Evolutionary conservation across 2,113 vertebrate genomes (phyloP), one percentile per base, ranked within the genome.

Genomic region (Phasianus colchicus): DNA sequence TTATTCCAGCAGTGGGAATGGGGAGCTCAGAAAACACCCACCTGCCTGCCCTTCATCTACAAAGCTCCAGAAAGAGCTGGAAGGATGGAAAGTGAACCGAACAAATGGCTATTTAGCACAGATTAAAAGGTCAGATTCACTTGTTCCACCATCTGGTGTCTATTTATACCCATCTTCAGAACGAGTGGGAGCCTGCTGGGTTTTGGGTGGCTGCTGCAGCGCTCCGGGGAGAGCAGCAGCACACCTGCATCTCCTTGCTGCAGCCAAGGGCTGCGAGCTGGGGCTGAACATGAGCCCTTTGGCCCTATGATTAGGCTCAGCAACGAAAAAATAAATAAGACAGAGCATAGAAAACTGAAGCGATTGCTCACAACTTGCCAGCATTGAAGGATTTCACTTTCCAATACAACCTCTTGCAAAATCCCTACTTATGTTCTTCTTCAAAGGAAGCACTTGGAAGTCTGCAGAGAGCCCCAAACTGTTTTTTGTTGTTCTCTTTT

Each of bases 111-210:
- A 47, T 88, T 97, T 61, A 89, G 91, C 34, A 36, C 12, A 58
- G 92, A 93, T 64, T 72, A 36, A 90, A 96, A 95, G 90, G 92
- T 95, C 95, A 95, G 47, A 75, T 89, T 61, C 80, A 85, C 90
- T 96, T 78, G 77, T 75, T 85, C 78, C 69, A 86, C 88, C 92
- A 93, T 94, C 94, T 96, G 97, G 74, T 83, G n/a, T 93, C 92
- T 92, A 95, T 97, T 96, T 96, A 92, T 91, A 89, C 77, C 88
- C 86, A 22, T 55, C 78, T 69, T 70, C 6, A 14, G 27, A 25
- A 66, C 0, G 1, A 20, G 88, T 11, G 4, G 52, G 80, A 61
- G 24, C 6, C 50, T 36, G 34, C 60, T 76, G 72, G 72, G 72
- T 47, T 73, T 80, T 19, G 58, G 76, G 74, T 77, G 77, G 20